Base-by-base conservation (phyloP, 2,888 invertebrate species). In the Chironomus riparius region DNA sequence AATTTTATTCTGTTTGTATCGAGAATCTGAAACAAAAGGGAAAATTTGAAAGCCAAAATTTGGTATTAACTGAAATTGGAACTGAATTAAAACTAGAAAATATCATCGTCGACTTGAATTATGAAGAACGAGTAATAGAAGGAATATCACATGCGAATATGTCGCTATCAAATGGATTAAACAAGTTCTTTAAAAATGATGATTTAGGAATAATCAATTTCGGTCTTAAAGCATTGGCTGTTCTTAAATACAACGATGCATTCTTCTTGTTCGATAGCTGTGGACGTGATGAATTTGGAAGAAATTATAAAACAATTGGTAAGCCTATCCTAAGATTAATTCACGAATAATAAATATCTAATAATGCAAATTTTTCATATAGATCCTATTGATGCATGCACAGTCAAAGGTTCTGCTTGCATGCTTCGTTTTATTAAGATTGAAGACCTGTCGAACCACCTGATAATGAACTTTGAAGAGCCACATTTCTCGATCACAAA, bases 251-350 rank as follows among this genome's bases (percentile, higher is more conserved):
- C 0, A 85, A 85, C 0, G 80, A 84, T 2, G 84, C 83, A 69
- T 85, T 82, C 77, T 87, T 87, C 78, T 84, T 87, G 79, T 89
- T 87, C 71, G 89, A 90, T 78, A 88, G 89, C 0, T 87, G 88
- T 21, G 86, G 86, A 0, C 86, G 88, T 70, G 86, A 88, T 78
- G 86, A 87, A 15, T 83, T 86, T 21, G 90, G 90, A 80, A 73
- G 80, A 79, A 68, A 78, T 22, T 70, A 76, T 4, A 78, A 83
- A 15, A 65, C 77, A 0, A 79, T 80, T 68, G 79, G 83, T 83
- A 80, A 80, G 79, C 78, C 15, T 24, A 61, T 70, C 21, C 28
- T 22, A n/a, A 68, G 4, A 6, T 73, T 1, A n/a, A n/a, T n/a
- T n/a, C n/a, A n/a, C n/a, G n/a, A 50, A 50, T 28, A 28, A 28